Conservation (phyloP, 2,797 vertebrate genomes). For the Parauchenoglanis ngamensis region DNA sequence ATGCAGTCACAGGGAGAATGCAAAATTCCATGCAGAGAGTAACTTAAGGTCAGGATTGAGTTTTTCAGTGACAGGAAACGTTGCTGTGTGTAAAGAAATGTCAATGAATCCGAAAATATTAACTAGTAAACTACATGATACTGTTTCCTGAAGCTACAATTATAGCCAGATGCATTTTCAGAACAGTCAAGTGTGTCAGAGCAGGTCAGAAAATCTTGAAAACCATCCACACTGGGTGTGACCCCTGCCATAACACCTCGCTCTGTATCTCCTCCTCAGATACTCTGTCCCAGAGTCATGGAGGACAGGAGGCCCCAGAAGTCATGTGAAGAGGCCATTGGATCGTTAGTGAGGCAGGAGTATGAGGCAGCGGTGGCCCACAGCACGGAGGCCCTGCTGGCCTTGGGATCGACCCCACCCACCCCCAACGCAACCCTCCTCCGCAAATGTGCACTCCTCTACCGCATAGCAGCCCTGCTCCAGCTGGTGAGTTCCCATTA, state of each 20-base stretch:
- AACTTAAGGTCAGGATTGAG: background rate
- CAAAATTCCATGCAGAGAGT: too few relatives aligned
- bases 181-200: background rate
- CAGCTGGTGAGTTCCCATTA: constrained; percentile 83
- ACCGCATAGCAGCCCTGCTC: constrained; percentile 92
- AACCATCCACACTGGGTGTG: background rate
- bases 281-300: constrained; percentile 99
- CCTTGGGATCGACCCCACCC: constrained; percentile 83
- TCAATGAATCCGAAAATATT: background rate
- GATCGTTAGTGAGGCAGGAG: constrained; percentile 92
- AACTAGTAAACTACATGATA: background rate
- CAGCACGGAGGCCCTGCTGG: constrained; percentile 92
- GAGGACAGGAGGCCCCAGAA: constrained; percentile 99
- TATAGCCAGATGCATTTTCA: background rate
- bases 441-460: constrained; percentile 90
- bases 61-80: background rate
- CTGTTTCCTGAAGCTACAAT: background rate
- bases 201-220: background rate
- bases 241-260: background rate
- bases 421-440: constrained; percentile 76
- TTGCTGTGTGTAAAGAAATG: background rate
- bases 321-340: constrained; percentile 99
- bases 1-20: background rate
- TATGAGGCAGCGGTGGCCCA: constrained; percentile 92
- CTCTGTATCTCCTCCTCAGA: constrained; percentile 68